Evolutionary conservation across 2,113 vertebrate species (phyloP).

Genomic region (Catagonus wagneri): DNA sequence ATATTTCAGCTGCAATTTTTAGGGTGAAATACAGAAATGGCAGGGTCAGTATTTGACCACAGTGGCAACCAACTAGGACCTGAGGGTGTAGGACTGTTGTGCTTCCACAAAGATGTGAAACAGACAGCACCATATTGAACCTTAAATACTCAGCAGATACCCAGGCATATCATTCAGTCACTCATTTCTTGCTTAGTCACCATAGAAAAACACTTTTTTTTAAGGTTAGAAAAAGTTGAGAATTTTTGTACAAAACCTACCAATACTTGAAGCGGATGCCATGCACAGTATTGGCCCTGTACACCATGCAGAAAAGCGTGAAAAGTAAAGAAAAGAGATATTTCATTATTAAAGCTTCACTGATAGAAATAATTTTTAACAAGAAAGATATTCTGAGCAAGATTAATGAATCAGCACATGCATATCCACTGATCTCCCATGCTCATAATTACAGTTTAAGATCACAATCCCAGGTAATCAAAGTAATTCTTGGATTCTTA

Average conservation of each 20-base stretch:
- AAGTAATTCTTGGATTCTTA: constrained; percentile 86
- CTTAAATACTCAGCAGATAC: constrained; percentile 73
- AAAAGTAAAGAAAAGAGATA: constrained; percentile 91
- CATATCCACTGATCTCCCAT: constrained; percentile 79
- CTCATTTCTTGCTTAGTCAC: constrained; percentile 80
- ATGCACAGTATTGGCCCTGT: constrained; percentile 93
- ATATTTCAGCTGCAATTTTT: constrained; percentile 34
- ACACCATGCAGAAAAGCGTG: constrained; percentile 91
- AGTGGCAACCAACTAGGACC: constrained; percentile 47
- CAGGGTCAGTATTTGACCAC: constrained; percentile 23
- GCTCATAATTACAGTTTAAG: constrained; percentile 79
- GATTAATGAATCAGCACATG: constrained; percentile 86
- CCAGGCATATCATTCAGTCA: constrained; percentile 83
- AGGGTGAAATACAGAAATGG: not conserved
- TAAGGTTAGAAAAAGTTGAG: constrained; percentile 85
- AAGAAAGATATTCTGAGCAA: constrained; percentile 83
- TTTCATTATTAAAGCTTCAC: constrained; percentile 89
- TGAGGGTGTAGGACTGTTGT: not conserved
- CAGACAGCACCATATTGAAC: constrained; percentile 76
- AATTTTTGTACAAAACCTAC: constrained; percentile 90
- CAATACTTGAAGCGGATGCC: constrained; percentile 91
- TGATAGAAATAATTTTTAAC: constrained; percentile 86
- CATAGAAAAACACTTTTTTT: constrained; percentile 81
- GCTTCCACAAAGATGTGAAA: constrained; percentile 77
- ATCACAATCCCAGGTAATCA: constrained; percentile 76